Base-by-base conservation (phyloP, 2,797 vertebrate genomes). In the Tenualosa ilisha region DNA sequence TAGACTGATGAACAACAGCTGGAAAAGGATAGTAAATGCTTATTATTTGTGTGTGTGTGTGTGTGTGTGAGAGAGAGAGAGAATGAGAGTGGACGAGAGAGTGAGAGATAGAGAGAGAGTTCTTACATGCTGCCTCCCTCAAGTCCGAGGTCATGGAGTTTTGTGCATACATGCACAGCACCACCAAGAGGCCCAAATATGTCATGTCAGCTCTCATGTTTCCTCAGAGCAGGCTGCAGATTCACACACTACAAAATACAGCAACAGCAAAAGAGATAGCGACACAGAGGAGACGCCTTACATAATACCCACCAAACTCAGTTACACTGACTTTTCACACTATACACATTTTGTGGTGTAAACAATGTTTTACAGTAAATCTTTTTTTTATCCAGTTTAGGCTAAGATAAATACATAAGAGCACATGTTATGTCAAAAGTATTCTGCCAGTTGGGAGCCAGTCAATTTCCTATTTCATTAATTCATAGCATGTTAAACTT, bases 121-220 rank as follows among this genome's bases (percentile, higher is more conserved):
- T 59, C 63, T 46, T 79, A 79, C 72, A 40, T 79, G 72, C 72
- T 6, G 37, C 40, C 1, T 46, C 72, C 1, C 17, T 37, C 82
- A 0, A 92, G 86, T 51, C 82, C 72, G 20, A 86, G 83, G 68
- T 83, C 85, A 86, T 82, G 1, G 88, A 82, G 3, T 79, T 84
- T 82, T 50, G 85, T 49, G 82, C 63, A 40, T 26, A 82, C 75
- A 90, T 83, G 83, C 85, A 83, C 83, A 92, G 87, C 81, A 90
- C 83, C 54, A 85, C 88, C 89, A 84, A 61, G 59, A 88, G 17
- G 51, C 91, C 65, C 88, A 91, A 13, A 84, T 46, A 53, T 43
- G 61, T 87, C 11, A 87, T 59, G 22, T 53, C 9, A 72, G 83
- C n/a, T 83, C 40, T 43, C 72, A 79, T 79, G 17, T 79, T 79